Conservation (phyloP, 2,888 invertebrate genomes). For the Punctoribates punctum region DNA sequence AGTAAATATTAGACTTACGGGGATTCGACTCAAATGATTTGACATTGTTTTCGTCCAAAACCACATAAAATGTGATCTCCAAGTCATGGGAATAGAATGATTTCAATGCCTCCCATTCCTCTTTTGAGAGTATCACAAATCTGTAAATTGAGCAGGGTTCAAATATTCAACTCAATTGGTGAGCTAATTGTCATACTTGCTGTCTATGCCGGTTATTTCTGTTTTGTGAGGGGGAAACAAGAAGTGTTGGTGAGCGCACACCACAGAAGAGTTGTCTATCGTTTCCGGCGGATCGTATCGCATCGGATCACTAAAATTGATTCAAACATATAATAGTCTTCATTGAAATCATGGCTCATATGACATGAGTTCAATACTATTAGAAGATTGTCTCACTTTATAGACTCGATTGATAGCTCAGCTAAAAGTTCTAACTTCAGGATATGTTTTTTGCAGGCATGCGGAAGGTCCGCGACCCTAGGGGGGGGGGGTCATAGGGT, state of each 20-base stretch:
- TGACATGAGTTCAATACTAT: no score
- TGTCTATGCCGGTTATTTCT: constrained; percentile 16
- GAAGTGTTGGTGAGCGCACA: constrained; percentile 52
- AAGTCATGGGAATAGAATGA: constrained; percentile 5
- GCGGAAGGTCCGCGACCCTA: no score
- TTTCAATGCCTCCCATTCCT: constrained; percentile 16
- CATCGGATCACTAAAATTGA: constrained; percentile 50
- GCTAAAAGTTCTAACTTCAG: no score
- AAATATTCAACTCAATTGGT: not conserved
- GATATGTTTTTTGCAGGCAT: no score
- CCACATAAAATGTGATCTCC: not conserved
- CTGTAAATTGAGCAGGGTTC: not conserved
- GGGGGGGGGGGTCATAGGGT: no score
- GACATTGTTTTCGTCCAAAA: constrained; percentile 22
- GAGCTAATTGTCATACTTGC: constrained; percentile 16
- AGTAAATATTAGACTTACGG: constrained; percentile 12
- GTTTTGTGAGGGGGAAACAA: constrained; percentile 43
- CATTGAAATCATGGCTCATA: no score
- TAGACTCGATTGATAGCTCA: no score
- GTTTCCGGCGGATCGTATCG: constrained; percentile 49
- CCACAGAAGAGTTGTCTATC: constrained; percentile 50
- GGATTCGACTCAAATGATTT: constrained; percentile 6
- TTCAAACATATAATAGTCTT: not conserved
- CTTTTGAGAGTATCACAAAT: constrained; percentile 19
- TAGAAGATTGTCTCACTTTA: no score